Conservation (phyloP, 2,113 vertebrate species). For the Lycaon pictus region DNA sequence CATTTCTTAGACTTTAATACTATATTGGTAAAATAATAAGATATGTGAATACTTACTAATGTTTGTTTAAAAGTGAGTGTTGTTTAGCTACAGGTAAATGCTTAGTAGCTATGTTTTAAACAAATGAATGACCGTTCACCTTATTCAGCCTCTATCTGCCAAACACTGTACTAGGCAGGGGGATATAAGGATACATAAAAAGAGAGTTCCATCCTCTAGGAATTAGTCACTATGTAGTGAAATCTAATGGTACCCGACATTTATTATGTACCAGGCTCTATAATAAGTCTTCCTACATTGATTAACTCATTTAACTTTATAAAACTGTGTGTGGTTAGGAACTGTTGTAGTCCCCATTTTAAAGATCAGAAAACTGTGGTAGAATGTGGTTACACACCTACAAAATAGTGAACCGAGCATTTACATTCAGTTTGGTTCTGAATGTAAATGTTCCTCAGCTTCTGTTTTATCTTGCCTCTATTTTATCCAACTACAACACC, state of each 20-base stretch:
- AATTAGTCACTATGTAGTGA: not conserved
- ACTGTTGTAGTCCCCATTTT: conserved; percentile 57
- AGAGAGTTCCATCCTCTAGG: not conserved
- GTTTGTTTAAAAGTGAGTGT: not conserved
- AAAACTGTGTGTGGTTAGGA: not conserved
- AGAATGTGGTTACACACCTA: not conserved
- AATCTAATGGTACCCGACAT: not conserved
- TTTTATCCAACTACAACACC: not conserved
- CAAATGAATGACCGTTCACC: not conserved
- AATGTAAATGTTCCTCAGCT: too few relatives aligned
- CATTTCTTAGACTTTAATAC: not conserved
- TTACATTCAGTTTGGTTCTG: not conserved
- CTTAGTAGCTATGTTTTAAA: conserved; percentile 26
- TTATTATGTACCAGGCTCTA: not conserved
- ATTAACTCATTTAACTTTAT: conserved; percentile 27
- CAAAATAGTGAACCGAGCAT: not conserved
- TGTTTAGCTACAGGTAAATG: not conserved
- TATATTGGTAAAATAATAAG: not conserved
- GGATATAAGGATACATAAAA: not conserved
- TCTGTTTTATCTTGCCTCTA: not conserved
- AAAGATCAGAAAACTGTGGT: conserved; percentile 63
- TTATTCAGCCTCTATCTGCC: not conserved
- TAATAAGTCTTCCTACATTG: not conserved
- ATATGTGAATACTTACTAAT: not conserved
- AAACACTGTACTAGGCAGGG: not conserved